A percentile compares a stretch with the other conserved stretches of the same genome.
Conservation (phyloP, 2,888 invertebrate genomes). For the Micoletzkya japonica region DNA sequence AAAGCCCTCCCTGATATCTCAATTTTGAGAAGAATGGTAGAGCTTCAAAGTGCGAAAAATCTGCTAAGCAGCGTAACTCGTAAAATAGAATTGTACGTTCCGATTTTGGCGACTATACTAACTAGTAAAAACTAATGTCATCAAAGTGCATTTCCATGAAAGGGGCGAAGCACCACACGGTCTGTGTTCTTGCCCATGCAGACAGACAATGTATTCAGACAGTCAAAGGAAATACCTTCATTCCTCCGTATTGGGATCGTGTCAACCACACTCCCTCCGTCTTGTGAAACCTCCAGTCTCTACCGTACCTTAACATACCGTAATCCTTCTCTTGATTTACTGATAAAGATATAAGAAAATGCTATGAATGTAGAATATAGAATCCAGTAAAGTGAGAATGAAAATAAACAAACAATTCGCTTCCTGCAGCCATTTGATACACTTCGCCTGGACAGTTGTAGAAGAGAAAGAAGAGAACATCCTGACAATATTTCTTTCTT, state of each 20-base stretch:
- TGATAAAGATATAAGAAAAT: neutral
- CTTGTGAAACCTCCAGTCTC: constrained; percentile 99
- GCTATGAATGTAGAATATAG: neutral
- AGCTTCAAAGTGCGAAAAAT: too few species aligned
- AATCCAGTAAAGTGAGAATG: neutral
- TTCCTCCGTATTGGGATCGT: constrained; percentile 54
- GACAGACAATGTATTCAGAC: too few species aligned
- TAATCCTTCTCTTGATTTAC: neutral
- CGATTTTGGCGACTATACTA: too few species aligned
- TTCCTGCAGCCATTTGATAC: constrained; percentile 93
- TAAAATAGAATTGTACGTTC: too few species aligned
- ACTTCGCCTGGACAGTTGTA: constrained; percentile 98
- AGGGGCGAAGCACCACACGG: too few species aligned
- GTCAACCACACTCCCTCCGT: constrained; percentile 82
- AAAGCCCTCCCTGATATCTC: too few species aligned
- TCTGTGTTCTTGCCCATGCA: too few species aligned
- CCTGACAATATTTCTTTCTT: constrained; percentile 65
- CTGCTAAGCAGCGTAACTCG: too few species aligned
- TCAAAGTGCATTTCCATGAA: too few species aligned
- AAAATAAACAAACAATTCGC: constrained; percentile 59
- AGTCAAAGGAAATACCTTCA: too few species aligned
- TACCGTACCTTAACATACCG: constrained; percentile 77
- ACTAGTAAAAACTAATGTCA: too few species aligned
- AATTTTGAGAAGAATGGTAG: neutral
- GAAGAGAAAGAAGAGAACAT: constrained; percentile 97